Percentiles rank a stretch among this genome's conserved stretches.
Conservation (phyloP, 2,888 invertebrate genomes). For the Xanthorhoe spadicearia region DNA sequence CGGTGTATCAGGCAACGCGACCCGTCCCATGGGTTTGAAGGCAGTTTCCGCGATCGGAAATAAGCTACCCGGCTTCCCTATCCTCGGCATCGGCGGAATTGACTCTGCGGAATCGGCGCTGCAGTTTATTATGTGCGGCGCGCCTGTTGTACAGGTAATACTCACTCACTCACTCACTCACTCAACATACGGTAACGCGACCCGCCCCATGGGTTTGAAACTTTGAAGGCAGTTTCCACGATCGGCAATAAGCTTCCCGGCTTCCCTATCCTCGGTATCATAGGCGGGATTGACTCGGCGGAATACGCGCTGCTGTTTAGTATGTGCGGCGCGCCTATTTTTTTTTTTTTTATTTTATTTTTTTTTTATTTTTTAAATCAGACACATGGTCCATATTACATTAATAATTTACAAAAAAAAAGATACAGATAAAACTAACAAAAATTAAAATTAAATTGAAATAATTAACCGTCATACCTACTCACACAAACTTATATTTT, state of each 20-base stretch:
- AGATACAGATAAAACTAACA: too few relatives aligned
- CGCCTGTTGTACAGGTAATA: constrained; percentile 94
- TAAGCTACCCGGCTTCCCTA: constrained; percentile 93
- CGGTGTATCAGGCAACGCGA: constrained; percentile 97
- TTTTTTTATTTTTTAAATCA: too few relatives aligned
- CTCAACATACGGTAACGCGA: too few relatives aligned
- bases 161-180: background rate
- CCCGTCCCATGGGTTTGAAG: constrained; percentile 95
- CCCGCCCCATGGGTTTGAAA: too few relatives aligned
- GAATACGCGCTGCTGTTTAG: too few relatives aligned
- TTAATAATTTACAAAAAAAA: too few relatives aligned
- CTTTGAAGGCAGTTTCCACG: background rate
- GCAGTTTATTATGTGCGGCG: constrained; percentile 98
- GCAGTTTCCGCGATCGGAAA: constrained; percentile 96
- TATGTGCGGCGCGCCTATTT: too few relatives aligned
- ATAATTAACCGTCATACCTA: too few relatives aligned
- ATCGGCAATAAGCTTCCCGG: background rate
- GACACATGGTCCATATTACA: too few relatives aligned
- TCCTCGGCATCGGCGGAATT: constrained; percentile 98
- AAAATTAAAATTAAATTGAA: too few relatives aligned
- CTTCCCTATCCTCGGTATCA: background rate
- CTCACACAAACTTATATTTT: too few relatives aligned
- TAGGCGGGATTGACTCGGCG: background rate
- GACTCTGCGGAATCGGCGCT: constrained; percentile 97
- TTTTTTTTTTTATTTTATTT: too few relatives aligned